Base-by-base conservation (phyloP, 2,888 invertebrate genomes). In the Gibbula magus region DNA sequence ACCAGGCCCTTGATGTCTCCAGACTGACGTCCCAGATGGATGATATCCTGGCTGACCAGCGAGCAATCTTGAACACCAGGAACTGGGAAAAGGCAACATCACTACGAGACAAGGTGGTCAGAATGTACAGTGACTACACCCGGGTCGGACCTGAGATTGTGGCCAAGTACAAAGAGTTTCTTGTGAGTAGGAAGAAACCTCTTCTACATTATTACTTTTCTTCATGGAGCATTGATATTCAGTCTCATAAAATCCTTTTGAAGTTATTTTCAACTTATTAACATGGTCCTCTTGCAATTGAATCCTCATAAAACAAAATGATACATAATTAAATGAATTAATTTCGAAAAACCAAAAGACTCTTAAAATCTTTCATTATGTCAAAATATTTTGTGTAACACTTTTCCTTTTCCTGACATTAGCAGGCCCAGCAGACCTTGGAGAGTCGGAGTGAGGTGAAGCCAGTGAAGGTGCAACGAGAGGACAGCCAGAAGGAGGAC, bases 1-100 rank as follows among this genome's bases (percentile, higher is more conserved):
- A 74, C 51, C 45, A 45, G 25, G 39, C 74, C 51, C 74, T 74
- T 74, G 74, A 74, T 52, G 51, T 74, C 25, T 39, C 39, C 20
- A 45, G 51, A 25, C 51, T 74, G 74, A 25, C 51, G 20, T 74
- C 74, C 2, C 25, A 74, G 51, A 74, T 74, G 74, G 74, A 74
- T 51, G 51, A 51, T 22, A 51, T 74, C 22, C 20, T 45, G 22
- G 22, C n/a, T 8, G 22, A 22, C 16, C 74, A 51, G 8, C 1
- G 25, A 10, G 25, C 25, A 20, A 52, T 74, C 22, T 25, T 74
- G 45, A 25, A 25, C 25, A 25, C 16, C 18, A 20, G 74, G 45
- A 74, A 51, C 20, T 74, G 74, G 74, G 74, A 74, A 18, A 7
- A 51, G 25, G 22, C 51, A 16, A 1, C n/a, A 51, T 25, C 39